Evolutionary conservation across 2,797 vertebrate genomes (phyloP).

Genomic region (Bucorvus abyssinicus): DNA sequence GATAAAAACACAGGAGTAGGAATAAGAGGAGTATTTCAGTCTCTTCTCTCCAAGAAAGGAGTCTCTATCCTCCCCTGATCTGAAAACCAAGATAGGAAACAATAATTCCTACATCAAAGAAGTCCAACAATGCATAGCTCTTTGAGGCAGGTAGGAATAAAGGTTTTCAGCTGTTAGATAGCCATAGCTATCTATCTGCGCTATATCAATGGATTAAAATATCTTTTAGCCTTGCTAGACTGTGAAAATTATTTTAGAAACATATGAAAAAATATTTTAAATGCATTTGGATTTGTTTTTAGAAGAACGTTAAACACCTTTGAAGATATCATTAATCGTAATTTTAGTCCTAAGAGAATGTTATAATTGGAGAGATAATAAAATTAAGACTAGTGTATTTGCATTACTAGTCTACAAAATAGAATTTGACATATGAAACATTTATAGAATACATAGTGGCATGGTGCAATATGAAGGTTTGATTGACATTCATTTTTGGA

Average conservation of each 20-base stretch:
- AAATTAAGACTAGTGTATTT: background rate
- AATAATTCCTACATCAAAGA: background rate
- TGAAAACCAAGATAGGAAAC: background rate
- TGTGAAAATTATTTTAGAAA: background rate
- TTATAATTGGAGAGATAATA: background rate
- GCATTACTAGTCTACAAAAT: background rate
- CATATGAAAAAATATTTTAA: background rate
- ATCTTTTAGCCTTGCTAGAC: background rate
- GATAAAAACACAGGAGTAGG: background rate
- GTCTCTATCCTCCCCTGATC: background rate
- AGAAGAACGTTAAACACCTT: background rate
- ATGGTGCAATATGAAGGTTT: background rate
- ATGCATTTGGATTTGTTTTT: background rate
- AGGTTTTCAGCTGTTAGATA: background rate
- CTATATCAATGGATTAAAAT: background rate
- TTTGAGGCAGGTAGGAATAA: background rate
- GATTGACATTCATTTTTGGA: background rate
- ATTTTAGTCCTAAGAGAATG: background rate
- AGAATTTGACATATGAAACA: background rate
- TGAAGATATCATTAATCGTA: background rate
- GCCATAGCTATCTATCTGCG: background rate
- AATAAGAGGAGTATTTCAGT: background rate
- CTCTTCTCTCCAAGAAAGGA: background rate
- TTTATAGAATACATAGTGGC: background rate
- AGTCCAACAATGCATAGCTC: background rate